Conservation (phyloP, 2,113 vertebrate species). For the Balaenoptera acutorostrata region DNA sequence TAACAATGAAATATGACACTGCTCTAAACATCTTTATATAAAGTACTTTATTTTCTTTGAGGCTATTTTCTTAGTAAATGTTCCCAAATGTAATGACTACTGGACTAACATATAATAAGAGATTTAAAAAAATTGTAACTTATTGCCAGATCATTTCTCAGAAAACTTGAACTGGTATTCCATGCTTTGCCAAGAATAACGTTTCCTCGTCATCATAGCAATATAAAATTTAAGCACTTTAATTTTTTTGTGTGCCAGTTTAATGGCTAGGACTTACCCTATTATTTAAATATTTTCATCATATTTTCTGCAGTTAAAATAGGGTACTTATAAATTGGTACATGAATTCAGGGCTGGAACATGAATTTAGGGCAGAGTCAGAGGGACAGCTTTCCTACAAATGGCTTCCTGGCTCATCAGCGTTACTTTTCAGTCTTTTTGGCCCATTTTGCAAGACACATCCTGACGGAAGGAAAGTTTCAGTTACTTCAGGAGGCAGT, state of each 20-base stretch:
- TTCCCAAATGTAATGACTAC: not conserved
- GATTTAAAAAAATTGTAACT: not conserved
- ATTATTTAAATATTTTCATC: slow-evolving; percentile 23
- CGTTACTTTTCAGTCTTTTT: not conserved
- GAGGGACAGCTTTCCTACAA: not conserved
- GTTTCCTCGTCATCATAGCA: not conserved
- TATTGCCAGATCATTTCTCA: not conserved
- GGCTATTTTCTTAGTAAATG: not conserved
- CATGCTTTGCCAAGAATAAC: not conserved
- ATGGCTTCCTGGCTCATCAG: not conserved
- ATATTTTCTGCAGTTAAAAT: slow-evolving; percentile 12
- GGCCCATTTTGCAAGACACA: not conserved
- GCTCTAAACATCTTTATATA: not conserved
- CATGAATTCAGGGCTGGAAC: not conserved
- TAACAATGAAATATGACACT: not conserved
- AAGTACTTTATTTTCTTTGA: not conserved
- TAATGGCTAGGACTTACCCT: slow-evolving; percentile 15
- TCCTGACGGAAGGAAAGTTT: not conserved
- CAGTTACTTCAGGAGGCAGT: not conserved
- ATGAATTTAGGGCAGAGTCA: not conserved
- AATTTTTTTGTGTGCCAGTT: not conserved
- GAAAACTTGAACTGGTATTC: not conserved
- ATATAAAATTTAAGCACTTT: not conserved
- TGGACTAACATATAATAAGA: not conserved
- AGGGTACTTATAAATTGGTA: not conserved